Percentiles rank a stretch among this genome's conserved stretches.
Evolutionary conservation across 2,888 invertebrate genomes (phyloP).

Genomic region (Sminthurides aquaticus): DNA sequence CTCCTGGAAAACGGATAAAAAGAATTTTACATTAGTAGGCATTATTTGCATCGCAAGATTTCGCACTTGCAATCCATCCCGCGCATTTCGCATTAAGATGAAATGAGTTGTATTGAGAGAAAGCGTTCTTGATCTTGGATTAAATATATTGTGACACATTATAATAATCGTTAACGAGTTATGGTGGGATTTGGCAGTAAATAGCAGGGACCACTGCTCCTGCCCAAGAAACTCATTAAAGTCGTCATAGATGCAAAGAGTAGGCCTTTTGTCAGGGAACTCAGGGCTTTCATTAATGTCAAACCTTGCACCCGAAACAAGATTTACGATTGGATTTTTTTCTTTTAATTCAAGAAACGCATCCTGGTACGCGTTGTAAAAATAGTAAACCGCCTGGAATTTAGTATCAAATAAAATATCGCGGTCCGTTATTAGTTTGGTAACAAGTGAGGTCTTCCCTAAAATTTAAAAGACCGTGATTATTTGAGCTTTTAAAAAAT

Average conservation of each 20-base stretch:
- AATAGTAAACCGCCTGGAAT: background rate
- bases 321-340: background rate
- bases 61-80: background rate
- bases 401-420: background rate
- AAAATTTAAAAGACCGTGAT: background rate
- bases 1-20: background rate
- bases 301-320: background rate
- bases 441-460: background rate
- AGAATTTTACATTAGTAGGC: background rate
- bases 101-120: background rate
- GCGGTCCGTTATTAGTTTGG: background rate
- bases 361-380: background rate
- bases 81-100: background rate
- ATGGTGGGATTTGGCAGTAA: background rate
- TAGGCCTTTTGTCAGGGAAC: background rate
- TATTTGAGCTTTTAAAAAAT: background rate
- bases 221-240: background rate
- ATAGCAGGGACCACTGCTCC: background rate
- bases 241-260: background rate
- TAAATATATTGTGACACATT: background rate
- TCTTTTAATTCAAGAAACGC: background rate
- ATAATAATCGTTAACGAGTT: background rate
- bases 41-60: background rate
- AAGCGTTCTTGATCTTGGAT: background rate
- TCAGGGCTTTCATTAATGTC: background rate